Evolutionary conservation across 2,113 vertebrate species (phyloP).

Genomic region (Salvelinus alpinus): DNA sequence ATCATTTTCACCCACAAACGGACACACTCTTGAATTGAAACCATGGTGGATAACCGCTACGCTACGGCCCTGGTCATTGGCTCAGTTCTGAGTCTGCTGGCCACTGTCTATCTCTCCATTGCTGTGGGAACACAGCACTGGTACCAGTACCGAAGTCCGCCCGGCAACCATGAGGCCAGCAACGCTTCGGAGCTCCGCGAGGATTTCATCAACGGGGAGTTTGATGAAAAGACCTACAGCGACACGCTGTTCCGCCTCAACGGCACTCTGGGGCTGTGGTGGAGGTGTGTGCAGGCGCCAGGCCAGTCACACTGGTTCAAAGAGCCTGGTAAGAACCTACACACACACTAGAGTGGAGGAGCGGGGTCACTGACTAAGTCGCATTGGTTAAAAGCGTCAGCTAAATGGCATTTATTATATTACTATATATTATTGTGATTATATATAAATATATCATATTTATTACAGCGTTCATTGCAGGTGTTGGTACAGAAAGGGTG

Average conservation of each 20-base stretch:
- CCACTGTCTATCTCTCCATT: constrained; percentile 91
- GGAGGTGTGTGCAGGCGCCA: constrained; percentile 84
- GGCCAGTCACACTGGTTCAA: constrained; percentile 74
- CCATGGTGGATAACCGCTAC: constrained; percentile 94
- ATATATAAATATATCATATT: too few species aligned
- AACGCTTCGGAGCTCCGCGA: constrained; percentile 73
- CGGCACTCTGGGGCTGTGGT: constrained; percentile 90
- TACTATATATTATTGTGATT: too few species aligned
- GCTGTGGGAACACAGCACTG: constrained; percentile 93
- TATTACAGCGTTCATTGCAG: too few species aligned
- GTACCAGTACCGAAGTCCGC: constrained; percentile 88
- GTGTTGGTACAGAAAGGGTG: too few species aligned
- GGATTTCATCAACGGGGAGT: constrained; percentile 74
- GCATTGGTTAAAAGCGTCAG: too few species aligned
- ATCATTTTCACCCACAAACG: too few species aligned
- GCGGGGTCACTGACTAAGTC: too few species aligned
- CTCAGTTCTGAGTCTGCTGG: constrained; percentile 92
- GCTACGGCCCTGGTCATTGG: constrained; percentile 95
- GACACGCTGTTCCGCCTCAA: constrained; percentile 81
- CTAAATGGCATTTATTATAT: too few species aligned
- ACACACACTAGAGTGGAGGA: too few species aligned
- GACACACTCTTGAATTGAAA: constrained; percentile 4
- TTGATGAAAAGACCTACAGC: constrained; percentile 79
- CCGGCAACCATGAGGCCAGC: constrained; percentile 64
- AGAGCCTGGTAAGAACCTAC: constrained; percentile 74